phyloP scores from a whole-genome alignment of 2,888 invertebrate genomes.

The Malacosoma neustria region DNA sequence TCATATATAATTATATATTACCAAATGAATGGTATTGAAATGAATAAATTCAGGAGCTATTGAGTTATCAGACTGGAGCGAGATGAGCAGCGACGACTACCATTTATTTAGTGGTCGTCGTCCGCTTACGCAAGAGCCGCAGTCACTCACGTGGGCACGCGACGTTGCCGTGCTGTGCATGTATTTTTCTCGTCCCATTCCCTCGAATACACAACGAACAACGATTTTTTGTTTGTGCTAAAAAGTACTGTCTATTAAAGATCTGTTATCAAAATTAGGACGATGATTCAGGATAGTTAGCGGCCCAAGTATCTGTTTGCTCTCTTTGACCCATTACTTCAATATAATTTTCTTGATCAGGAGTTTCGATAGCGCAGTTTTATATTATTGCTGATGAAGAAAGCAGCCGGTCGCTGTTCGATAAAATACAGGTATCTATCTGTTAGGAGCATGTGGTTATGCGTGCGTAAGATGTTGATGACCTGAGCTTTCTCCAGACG shows the following conservation, averaged over 20 bases:
- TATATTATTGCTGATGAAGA: slow-evolving; percentile 4
- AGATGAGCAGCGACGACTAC: slow-evolving; percentile 26
- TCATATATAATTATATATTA: too few species aligned
- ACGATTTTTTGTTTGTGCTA: slow-evolving; percentile 63
- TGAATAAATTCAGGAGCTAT: too few species aligned
- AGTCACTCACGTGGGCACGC: slow-evolving; percentile 63
- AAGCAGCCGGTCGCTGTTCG: background rate
- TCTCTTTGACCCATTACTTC: slow-evolving; percentile 9
- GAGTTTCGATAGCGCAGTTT: too few species aligned
- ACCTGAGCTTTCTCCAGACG: slow-evolving; percentile 65
- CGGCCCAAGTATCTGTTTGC: too few species aligned
- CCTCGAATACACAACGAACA: slow-evolving; percentile 40
- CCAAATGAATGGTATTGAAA: too few species aligned
- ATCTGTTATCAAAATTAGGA: slow-evolving; percentile 57
- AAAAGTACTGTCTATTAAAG: slow-evolving; percentile 63
- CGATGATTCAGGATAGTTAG: too few species aligned
- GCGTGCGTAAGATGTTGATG: slow-evolving; percentile 42
- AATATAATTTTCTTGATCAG: background rate
- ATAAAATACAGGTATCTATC: background rate
- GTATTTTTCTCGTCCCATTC: slow-evolving; percentile 46
- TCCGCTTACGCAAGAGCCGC: slow-evolving; percentile 70
- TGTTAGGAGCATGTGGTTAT: slow-evolving; percentile 5
- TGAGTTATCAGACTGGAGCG: too few species aligned
- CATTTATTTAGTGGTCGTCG: slow-evolving; percentile 52
- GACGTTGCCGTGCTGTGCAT: slow-evolving; percentile 56